Evolutionary conservation across 2,888 invertebrate species (phyloP), one percentile per base, ranked within the genome.

Genomic region (Galerucella pusilla): DNA sequence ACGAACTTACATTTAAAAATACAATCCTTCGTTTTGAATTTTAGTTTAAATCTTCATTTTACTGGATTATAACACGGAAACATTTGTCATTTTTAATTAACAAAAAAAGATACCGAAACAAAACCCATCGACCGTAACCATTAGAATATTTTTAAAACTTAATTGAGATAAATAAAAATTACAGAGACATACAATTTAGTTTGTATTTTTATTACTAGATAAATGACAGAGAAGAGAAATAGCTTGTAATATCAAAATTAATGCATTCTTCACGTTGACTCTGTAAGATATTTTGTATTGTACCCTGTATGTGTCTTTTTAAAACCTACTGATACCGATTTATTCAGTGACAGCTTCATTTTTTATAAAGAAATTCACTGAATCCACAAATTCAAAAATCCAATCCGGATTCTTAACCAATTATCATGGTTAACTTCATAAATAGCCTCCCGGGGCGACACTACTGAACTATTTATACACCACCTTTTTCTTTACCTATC

Each of bases 81-180:
- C 42, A n/a, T 63, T 63, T 63, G n/a, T 42, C 63, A 63, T 57
- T 57, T 57, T 57, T 57, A 63, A 63, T 63, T 63, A 5, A 63
- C n/a, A n/a, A 63, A 14, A 14, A n/a, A n/a, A 63, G 42, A 57
- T 16, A 57, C 20, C 57, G 16, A 54, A 57, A 57, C 57, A 57
- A 57, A 20, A 57, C 20, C 10, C 10, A 20, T 10, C 57, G 20
- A 57, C 57, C 10, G 57, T 57, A 57, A 57, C 10, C 20, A 54
- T 49, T 49, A 49, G 14, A 49, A 49, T 14, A 49, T 14, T 12
- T 49, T 49, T 0, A 49, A 49, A 14, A 49, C 49, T 5, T 49
- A 14, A 14, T 49, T 49, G 14, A 49, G 3, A 12, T 12, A 49
- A 49, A 49, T 49, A 14, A 49, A 49, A 49, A 14, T 14, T 14